Percentiles rank a stretch among this genome's conserved stretches.
phyloP scores from a whole-genome alignment of 64 coral and sea anemone genomes.

The Trachythela sp. region DNA sequence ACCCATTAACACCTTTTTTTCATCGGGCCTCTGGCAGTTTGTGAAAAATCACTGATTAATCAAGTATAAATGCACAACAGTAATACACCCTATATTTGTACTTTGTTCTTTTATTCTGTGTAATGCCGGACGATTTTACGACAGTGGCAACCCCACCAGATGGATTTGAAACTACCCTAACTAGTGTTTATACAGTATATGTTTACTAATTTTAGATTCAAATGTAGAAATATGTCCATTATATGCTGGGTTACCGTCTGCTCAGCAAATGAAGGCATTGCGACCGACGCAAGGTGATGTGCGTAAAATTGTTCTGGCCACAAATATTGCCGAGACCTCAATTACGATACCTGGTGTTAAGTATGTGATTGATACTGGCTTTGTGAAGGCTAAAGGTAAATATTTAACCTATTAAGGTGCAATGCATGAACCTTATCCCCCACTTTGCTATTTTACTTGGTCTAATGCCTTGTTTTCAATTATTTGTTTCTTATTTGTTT shows the following conservation, averaged over 20 bases:
- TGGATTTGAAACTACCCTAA: too few species aligned
- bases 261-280: constrained; percentile 87
- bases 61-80: too few species aligned
- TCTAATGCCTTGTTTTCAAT: neutral
- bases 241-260: constrained; percentile 87
- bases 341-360: constrained; percentile 94
- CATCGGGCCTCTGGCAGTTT: too few species aligned
- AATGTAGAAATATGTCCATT: constrained; percentile 79
- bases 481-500: neutral
- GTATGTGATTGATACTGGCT: constrained; percentile 97
- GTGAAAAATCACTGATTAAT: too few species aligned
- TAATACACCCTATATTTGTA: too few species aligned
- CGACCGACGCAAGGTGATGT: constrained; percentile 50
- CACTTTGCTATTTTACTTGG: neutral
- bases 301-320: constrained; percentile 79
- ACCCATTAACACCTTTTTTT: too few species aligned
- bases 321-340: constrained; percentile 98
- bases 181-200: too few species aligned
- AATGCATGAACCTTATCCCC: too few species aligned
- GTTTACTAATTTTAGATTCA: constrained; percentile 42
- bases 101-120: too few species aligned
- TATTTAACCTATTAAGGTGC: neutral
- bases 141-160: too few species aligned
- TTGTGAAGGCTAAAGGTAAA: constrained; percentile 94
- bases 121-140: too few species aligned